phyloP scores from a whole-genome alignment of 1,140 invertebrate species.

The Myzus persicae region DNA sequence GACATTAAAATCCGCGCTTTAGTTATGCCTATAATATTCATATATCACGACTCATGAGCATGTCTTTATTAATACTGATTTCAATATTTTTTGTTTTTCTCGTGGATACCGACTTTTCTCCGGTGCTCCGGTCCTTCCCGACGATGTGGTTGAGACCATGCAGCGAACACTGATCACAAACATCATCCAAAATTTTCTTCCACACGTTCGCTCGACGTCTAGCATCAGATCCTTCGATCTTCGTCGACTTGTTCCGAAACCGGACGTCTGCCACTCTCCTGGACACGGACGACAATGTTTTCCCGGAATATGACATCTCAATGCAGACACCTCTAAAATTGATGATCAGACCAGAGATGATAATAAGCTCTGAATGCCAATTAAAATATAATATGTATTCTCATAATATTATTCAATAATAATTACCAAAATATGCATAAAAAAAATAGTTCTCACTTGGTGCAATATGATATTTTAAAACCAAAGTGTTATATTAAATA shows the following conservation, averaged over 20 bases:
- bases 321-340: neutral
- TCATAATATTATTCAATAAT: neutral
- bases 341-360: neutral
- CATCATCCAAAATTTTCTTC: slow-evolving; percentile 54
- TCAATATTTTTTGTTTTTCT: too few relatives aligned
- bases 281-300: neutral
- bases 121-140: neutral
- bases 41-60: too few relatives aligned
- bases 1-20: too few relatives aligned
- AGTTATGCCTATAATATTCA: too few relatives aligned
- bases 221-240: neutral
- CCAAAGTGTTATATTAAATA: neutral
- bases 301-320: neutral
- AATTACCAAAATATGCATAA: neutral
- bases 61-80: too few relatives aligned
- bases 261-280: neutral
- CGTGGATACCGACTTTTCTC: slow-evolving; percentile 54
- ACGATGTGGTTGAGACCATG: slow-evolving; percentile 59
- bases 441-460: neutral
- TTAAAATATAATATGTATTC: neutral
- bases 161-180: slow-evolving; percentile 58
- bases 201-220: neutral
- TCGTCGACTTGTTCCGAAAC: neutral
- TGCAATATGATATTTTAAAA: neutral
- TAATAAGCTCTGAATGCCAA: neutral